phyloP scores from a whole-genome alignment of 2,797 vertebrate genomes.

The Trachops cirrhosus region DNA sequence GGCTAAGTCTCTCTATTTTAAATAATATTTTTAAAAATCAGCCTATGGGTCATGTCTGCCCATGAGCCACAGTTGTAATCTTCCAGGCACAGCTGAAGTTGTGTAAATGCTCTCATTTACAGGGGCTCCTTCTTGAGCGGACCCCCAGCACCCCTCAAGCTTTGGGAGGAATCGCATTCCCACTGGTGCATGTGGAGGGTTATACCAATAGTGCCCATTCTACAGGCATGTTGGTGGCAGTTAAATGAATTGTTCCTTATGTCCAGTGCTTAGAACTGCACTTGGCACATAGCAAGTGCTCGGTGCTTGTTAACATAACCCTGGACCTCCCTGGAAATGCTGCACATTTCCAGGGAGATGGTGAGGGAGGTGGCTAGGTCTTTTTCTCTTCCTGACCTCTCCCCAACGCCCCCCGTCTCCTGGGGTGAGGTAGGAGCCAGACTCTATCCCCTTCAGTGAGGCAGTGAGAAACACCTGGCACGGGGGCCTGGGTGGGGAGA shows the following conservation, averaged over 20 bases:
- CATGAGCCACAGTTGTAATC: background rate
- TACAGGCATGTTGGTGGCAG: background rate
- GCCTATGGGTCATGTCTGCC: background rate
- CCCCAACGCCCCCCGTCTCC: no score
- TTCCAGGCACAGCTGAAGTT: background rate
- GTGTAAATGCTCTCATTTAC: no score
- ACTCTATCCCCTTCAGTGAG: no score
- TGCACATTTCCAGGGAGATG: no score
- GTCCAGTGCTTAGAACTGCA: background rate
- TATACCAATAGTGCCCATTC: background rate
- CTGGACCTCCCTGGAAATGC: background rate
- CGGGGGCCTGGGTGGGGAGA: background rate
- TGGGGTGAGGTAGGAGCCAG: background rate
- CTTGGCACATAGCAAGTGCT: background rate
- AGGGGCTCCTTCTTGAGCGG: background rate
- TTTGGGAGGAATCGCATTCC: background rate
- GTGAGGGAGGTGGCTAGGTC: background rate
- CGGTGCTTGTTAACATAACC: background rate
- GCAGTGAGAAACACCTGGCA: background rate
- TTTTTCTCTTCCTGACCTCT: background rate
- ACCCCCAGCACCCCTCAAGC: background rate
- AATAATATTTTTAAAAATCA: background rate
- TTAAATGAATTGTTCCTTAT: background rate
- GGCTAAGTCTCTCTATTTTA: background rate
- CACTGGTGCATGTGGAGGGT: background rate